Evolutionary conservation across 2,113 vertebrate species (phyloP), one percentile per base, ranked within the genome.

Genomic region (Myiagra hebetior): DNA sequence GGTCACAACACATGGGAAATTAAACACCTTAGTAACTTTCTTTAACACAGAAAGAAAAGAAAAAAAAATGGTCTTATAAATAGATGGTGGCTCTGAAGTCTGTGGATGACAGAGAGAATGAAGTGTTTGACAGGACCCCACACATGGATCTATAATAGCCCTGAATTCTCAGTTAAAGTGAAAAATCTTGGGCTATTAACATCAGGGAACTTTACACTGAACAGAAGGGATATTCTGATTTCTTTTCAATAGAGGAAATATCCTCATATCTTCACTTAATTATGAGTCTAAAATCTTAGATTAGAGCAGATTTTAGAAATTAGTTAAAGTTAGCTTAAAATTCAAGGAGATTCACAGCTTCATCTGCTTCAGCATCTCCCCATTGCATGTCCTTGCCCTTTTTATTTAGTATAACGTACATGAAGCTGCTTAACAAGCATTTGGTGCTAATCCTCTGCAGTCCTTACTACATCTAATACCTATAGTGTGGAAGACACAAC

Each of bases 291-390:
- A 96, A 97, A 96, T 67, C 82, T 49, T 79, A 93, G 28, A 46
- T 60, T 93, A 84, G 57, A 52, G 18, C 55, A 96, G 78, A 90
- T 85, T 96, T 94, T 92, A 95, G 89, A 96, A 94, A 74, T 94
- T 47, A 95, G 53, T 68, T 95, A 93, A 96, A 86, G 78, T 69
- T 92, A 79, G 52, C 70, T 97, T 95, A 55, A 85, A 60, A 47
- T 82, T 92, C 95, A 47, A 85, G 82, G 56, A 93, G 59, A 52
- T 93, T 88, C 89, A 64, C 24, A 91, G 13, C 7, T 63, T 96
- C 74, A 46, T 84, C 46, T 94, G 41, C 19, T 94, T 85, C 78
- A 72, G 41, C 24, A 26, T 67, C 11, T 91, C 22, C 11, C 52
- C 14, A 27, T 41, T 67, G 15, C 18, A 42, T 10, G 13, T 18